These are phyloP conservation scores for Meiosimyza decipiens DNA, from an alignment of 2,888 invertebrate species.

Conservation along the genomic window DNA sequence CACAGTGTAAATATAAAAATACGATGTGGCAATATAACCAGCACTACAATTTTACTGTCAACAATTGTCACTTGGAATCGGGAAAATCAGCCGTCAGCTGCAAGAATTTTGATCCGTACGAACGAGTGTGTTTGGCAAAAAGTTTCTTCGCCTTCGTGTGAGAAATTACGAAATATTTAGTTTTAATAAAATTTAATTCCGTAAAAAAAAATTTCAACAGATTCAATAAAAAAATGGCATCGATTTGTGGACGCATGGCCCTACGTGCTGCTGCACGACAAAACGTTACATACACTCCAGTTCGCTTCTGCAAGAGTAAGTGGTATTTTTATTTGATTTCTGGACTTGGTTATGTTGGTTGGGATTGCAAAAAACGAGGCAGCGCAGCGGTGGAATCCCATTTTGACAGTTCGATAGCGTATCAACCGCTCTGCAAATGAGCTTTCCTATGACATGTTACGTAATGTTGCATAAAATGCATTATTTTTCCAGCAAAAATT, in stretches of 20 bases:
- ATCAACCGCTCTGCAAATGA: constrained; percentile 4
- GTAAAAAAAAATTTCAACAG: constrained; percentile 10
- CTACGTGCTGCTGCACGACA: constrained; percentile 75
- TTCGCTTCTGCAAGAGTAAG: constrained; percentile 78
- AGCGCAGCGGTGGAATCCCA: not conserved
- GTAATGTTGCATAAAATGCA: constrained; percentile 40
- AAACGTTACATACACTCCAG: constrained; percentile 73
- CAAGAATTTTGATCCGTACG: constrained; percentile 43
- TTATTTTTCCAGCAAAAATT: constrained; percentile 27
- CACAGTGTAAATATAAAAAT: not conserved
- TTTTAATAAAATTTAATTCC: constrained; percentile 41
- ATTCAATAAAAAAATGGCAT: constrained; percentile 74
- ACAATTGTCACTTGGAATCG: not conserved
- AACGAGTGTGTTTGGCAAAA: constrained; percentile 45
- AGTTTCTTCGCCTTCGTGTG: constrained; percentile 48
- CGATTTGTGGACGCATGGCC: constrained; percentile 78
- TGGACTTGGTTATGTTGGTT: constrained; percentile 12
- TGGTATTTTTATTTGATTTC: constrained; percentile 40
- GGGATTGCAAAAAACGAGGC: constrained; percentile 39
- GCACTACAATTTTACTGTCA: constrained; percentile 11
- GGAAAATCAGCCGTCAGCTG: constrained; percentile 32
- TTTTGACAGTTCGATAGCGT: constrained; percentile 7
- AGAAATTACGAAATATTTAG: constrained; percentile 49
- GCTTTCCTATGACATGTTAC: constrained; percentile 41
- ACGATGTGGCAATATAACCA: constrained; percentile 9